Percentiles rank a stretch among this genome's conserved stretches.
Evolutionary conservation across 2,888 invertebrate genomes (phyloP).

Genomic region (Theretra japonica): DNA sequence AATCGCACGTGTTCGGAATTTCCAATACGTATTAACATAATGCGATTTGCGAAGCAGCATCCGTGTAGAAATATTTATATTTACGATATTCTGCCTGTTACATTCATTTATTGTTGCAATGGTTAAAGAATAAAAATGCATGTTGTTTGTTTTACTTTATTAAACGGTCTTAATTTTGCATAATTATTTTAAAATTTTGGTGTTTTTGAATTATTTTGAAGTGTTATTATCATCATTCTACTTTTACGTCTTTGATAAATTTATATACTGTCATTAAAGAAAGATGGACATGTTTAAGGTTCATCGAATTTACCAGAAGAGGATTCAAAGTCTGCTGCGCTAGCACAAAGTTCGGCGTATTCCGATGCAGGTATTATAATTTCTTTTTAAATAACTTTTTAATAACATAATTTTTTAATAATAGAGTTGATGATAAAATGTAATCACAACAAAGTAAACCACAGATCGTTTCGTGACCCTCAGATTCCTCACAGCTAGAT

Average conservation of each 20-base stretch:
- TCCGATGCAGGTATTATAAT: slow-evolving; percentile 19
- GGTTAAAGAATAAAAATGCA: too few species aligned
- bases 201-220: too few species aligned
- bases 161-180: too few species aligned
- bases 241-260: too few species aligned
- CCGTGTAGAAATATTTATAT: neutral
- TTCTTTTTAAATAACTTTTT: too few species aligned
- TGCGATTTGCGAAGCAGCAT: neutral
- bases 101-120: too few species aligned
- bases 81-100: too few species aligned
- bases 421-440: neutral
- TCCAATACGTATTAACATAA: neutral
- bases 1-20: neutral
- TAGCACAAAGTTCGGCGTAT: neutral
- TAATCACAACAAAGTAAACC: neutral
- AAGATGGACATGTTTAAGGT: neutral
- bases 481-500: slow-evolving; percentile 10
- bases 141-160: too few species aligned
- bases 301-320: slow-evolving; percentile 1
- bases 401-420: too few species aligned
- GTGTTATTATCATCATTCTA: too few species aligned
- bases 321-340: slow-evolving; percentile 15
- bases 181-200: too few species aligned
- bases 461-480: neutral
- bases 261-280: too few species aligned